phyloP scores from a whole-genome alignment of 2,113 vertebrate species.

The Origma solitaria region DNA sequence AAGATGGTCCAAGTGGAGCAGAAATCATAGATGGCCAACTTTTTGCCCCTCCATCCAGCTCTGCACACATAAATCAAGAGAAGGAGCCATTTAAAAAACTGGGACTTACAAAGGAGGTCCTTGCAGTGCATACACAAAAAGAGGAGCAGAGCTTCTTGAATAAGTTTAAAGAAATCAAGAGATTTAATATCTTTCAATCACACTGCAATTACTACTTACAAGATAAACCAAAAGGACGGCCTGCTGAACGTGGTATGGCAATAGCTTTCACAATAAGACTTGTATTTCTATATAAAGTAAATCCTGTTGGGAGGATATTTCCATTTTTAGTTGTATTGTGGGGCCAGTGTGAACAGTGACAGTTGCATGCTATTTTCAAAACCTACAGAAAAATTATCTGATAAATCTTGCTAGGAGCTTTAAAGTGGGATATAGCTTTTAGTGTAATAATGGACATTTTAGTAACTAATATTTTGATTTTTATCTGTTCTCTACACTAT shows the following conservation, averaged over 20 bases:
- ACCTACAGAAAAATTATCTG: background rate
- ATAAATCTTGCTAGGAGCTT: background rate
- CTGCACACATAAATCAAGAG: conserved; percentile 72
- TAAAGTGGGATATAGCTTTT: background rate
- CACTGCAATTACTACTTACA: conserved; percentile 80
- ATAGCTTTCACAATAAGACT: background rate
- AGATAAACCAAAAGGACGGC: conserved; percentile 68
- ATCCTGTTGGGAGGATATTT: background rate
- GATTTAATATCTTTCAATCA: conserved; percentile 73
- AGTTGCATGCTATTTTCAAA: background rate
- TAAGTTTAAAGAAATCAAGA: conserved; percentile 79
- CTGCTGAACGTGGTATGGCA: conserved; percentile 57
- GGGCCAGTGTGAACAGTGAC: background rate
- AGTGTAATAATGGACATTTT: background rate
- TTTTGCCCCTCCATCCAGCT: conserved; percentile 1
- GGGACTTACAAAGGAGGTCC: conserved; percentile 90
- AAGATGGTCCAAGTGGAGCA: conserved; percentile 74
- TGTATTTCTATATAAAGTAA: background rate
- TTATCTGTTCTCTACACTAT: background rate
- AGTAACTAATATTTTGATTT: background rate
- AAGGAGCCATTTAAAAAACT: conserved; percentile 84
- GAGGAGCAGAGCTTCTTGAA: conserved; percentile 90
- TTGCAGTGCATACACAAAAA: conserved; percentile 92
- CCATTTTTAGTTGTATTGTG: background rate
- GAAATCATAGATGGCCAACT: conserved; percentile 71